Percentiles rank a stretch among this genome's conserved stretches.
Evolutionary conservation across 35 echinoderm and acorn worm species (phyloP).

Genomic region (Anneissia japonica): DNA sequence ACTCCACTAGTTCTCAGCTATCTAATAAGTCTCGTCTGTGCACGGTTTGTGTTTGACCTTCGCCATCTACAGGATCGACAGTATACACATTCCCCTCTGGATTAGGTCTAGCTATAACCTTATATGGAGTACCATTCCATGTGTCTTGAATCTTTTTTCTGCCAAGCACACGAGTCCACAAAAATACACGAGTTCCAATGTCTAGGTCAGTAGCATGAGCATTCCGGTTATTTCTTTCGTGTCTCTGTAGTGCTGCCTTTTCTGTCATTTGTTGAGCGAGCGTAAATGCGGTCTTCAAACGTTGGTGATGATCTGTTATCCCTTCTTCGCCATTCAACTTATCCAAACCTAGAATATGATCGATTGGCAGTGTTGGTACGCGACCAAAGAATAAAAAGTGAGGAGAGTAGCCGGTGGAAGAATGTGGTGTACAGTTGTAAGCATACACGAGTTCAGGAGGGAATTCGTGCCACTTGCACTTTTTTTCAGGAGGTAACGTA

Average conservation of each 20-base stretch:
- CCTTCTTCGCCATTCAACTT: not conserved
- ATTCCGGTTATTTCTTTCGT: slow-evolving; percentile 16
- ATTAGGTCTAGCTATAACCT: not conserved
- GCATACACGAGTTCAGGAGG: slow-evolving; percentile 56
- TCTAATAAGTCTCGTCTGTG: not conserved
- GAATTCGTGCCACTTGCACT: slow-evolving; percentile 38
- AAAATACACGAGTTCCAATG: slow-evolving; percentile 4
- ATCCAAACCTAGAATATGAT: slow-evolving; percentile 33
- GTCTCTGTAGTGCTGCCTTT: slow-evolving; percentile 33
- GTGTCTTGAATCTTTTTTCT: slow-evolving; percentile 58
- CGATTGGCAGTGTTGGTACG: slow-evolving; percentile 51
- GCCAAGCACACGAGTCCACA: not conserved
- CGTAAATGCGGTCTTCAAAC: slow-evolving; percentile 33
- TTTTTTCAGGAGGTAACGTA: slow-evolving; percentile 34
- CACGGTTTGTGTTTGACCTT: not conserved
- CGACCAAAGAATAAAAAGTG: slow-evolving; percentile 73
- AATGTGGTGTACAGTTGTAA: slow-evolving; percentile 61
- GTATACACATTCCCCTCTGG: not conserved
- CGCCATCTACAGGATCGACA: not conserved
- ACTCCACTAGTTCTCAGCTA: not conserved
- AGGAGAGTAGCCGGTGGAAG: slow-evolving; percentile 60
- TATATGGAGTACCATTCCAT: slow-evolving; percentile 19
- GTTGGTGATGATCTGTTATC: slow-evolving; percentile 40
- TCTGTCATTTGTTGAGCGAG: slow-evolving; percentile 42
- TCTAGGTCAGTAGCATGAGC: slow-evolving; percentile 30